These are phyloP conservation scores for Telmatochromis sp. DNA, from an alignment of 2,113 vertebrate species.

Conservation along the genomic window DNA sequence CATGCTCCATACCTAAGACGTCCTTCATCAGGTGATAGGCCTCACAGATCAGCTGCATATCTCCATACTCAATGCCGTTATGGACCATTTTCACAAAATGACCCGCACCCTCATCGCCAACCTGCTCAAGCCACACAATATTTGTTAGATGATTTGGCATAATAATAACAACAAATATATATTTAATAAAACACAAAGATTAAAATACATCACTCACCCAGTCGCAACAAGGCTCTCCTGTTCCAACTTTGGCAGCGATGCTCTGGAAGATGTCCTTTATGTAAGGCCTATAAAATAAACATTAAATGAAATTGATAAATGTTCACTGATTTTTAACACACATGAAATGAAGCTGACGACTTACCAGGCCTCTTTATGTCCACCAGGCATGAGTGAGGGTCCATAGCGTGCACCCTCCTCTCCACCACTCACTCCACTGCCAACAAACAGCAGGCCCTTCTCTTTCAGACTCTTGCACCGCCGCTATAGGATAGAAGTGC, in stretches of 20 bases:
- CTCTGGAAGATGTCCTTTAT: constrained; percentile 96
- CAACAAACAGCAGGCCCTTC: constrained; percentile 89
- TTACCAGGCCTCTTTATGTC: constrained; percentile 91
- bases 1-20: constrained; percentile 81
- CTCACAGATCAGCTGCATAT: constrained; percentile 99
- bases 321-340: neutral
- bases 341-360: neutral
- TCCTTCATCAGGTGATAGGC: constrained; percentile 99
- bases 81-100: constrained; percentile 99
- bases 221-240: constrained; percentile 94
- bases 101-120: constrained; percentile 91
- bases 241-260: constrained; percentile 92
- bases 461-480: constrained; percentile 83
- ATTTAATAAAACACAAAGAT: neutral
- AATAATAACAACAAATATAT: neutral
- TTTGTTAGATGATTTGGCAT: constrained; percentile 26
- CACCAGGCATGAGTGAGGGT: constrained; percentile 96
- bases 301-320: rapidly evolving
- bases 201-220: constrained; percentile 78
- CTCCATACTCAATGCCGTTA: constrained; percentile 98
- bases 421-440: constrained; percentile 94
- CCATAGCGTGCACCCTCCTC: constrained; percentile 93
- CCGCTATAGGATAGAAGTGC: constrained; percentile 68
- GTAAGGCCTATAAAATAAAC: constrained; percentile 77
- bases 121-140: constrained; percentile 67